These are phyloP conservation scores for Embiotoca jacksoni DNA, from an alignment of 2,113 vertebrate species.

Conservation along the genomic window DNA sequence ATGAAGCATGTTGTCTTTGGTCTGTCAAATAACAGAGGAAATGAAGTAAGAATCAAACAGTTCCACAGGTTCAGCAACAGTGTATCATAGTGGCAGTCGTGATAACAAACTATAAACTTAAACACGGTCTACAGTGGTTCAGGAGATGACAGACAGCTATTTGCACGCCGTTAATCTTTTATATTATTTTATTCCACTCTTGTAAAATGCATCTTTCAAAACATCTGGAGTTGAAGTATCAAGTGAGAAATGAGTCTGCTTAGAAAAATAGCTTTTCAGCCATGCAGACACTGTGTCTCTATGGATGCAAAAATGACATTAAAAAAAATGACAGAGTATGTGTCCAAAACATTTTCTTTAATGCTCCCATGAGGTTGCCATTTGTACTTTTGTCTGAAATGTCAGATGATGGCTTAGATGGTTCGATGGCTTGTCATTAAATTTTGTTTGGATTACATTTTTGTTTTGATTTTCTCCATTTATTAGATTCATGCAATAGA, in stretches of 20 bases:
- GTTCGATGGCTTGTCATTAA: no score
- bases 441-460: no score
- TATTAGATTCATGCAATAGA: no score
- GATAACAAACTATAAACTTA: constrained; percentile 35
- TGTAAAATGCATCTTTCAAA: constrained; percentile 6
- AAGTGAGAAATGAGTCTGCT: not conserved
- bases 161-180: not conserved
- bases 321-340: no score
- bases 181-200: not conserved
- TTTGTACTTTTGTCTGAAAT: no score
- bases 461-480: no score
- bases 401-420: no score
- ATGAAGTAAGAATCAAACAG: constrained; percentile 14
- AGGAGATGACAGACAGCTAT: not conserved
- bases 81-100: constrained; percentile 6
- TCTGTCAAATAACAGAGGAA: constrained; percentile 14
- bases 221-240: not conserved
- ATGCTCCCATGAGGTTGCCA: no score
- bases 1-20: not conserved
- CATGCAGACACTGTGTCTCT: no score
- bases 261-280: no score
- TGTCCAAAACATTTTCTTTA: no score
- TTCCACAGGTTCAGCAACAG: constrained; percentile 8
- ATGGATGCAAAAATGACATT: no score
- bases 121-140: not conserved